Conservation (phyloP, 2,797 vertebrate genomes). For the Girardinus metallicus region DNA sequence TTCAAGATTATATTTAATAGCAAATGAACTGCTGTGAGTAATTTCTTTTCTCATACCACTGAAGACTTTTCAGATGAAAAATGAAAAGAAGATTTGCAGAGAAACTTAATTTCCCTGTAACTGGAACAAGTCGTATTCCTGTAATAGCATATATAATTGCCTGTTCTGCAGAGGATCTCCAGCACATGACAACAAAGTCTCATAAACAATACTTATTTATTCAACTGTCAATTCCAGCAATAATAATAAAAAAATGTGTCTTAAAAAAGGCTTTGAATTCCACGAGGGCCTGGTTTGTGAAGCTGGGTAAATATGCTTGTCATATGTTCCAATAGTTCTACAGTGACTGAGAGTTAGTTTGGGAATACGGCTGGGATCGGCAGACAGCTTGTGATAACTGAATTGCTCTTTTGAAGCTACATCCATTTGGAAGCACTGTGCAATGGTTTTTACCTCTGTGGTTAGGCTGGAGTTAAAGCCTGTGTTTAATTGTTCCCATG, state of each 20-base stretch:
- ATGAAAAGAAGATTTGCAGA: constrained; percentile 79
- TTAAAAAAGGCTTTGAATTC: constrained; percentile 68
- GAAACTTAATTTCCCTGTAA: constrained; percentile 85
- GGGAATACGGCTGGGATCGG: constrained; percentile 75
- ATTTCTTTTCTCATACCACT: constrained; percentile 77
- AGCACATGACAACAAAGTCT: constrained; percentile 82
- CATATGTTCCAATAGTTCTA: constrained; percentile 78
- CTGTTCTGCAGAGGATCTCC: constrained; percentile 81
- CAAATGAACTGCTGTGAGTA: constrained; percentile 81
- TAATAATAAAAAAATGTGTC: constrained; percentile 36
- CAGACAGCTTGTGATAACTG: constrained; percentile 78
- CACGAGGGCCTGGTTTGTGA: constrained; percentile 75
- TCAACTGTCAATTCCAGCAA: constrained; percentile 79
- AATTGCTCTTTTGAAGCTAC: constrained; percentile 79
- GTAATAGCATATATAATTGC: constrained; percentile 83
- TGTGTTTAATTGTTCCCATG: constrained; percentile 92
- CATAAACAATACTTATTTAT: constrained; percentile 84
- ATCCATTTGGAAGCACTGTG: constrained; percentile 83
- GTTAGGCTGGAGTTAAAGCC: constrained; percentile 87
- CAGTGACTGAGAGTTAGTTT: constrained; percentile 72
- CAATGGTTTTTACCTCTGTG: constrained; percentile 84
- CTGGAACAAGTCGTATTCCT: constrained; percentile 85
- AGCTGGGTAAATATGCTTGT: constrained; percentile 80
- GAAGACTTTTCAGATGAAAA: constrained; percentile 76
- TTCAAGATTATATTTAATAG: constrained; percentile 81